Evolutionary conservation across 2,797 vertebrate genomes (phyloP).

Genomic region (Delichon dasypus): DNA sequence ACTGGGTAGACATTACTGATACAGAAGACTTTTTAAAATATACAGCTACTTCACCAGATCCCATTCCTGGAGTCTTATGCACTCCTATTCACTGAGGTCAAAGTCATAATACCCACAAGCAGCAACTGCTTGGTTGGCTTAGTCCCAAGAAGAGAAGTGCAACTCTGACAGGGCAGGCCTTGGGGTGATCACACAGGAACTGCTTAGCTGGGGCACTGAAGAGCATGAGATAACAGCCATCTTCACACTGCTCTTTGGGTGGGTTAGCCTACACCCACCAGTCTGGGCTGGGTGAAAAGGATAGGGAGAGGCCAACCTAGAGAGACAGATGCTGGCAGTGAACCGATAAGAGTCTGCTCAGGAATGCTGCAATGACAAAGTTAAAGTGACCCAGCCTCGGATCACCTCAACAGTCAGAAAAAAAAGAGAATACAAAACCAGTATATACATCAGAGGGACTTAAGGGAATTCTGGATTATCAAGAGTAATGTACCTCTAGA

Average conservation of each 20-base stretch:
- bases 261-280: neutral
- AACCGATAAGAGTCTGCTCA: neutral
- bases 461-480: neutral
- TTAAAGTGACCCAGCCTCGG: neutral
- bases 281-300: neutral
- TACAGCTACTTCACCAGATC: neutral
- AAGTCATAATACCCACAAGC: neutral
- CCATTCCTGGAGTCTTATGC: neutral
- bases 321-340: neutral
- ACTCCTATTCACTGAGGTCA: neutral
- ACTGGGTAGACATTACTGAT: neutral
- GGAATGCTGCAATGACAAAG: neutral
- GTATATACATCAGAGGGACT: neutral
- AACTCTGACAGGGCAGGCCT: neutral
- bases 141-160: neutral
- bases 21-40: neutral
- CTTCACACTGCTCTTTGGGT: neutral
- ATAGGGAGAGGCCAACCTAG: neutral
- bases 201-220: neutral
- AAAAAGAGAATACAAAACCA: neutral
- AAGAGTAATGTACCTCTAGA: neutral
- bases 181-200: neutral
- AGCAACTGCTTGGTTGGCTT: neutral
- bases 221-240: slow-evolving; percentile 19
- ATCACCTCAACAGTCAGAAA: neutral